phyloP scores from a whole-genome alignment of 2,888 invertebrate genomes.

The Ecdyonurus torrentis region DNA sequence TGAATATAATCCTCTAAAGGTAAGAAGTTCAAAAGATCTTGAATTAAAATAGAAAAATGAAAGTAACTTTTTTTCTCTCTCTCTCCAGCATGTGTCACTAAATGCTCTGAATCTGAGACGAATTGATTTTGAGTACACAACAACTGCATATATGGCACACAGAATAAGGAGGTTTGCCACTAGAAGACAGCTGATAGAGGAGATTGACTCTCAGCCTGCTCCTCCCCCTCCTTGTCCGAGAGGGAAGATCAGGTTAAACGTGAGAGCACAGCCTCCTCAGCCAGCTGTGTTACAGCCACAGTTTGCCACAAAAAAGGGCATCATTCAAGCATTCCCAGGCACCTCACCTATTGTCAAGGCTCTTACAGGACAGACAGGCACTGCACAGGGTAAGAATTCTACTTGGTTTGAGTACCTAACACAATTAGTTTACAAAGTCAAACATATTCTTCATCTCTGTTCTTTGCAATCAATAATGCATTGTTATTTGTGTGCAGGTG shows the following conservation, averaged over 20 bases:
- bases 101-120: constrained; percentile 44
- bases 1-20: constrained; percentile 58
- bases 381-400: background rate
- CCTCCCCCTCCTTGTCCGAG: constrained; percentile 45
- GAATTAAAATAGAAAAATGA: background rate
- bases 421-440: background rate
- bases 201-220: constrained; percentile 41
- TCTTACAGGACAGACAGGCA: constrained; percentile 12
- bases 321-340: constrained; percentile 15
- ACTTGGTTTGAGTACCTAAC: too few species aligned
- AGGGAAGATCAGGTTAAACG: constrained; percentile 44
- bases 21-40: constrained; percentile 22
- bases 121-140: constrained; percentile 44
- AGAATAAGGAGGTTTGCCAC: constrained; percentile 59
- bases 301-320: background rate
- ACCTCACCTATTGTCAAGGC: constrained; percentile 27
- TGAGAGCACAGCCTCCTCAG: constrained; percentile 22
- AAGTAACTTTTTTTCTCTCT: constrained; percentile 11
- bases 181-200: constrained; percentile 49
- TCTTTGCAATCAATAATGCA: background rate
- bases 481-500: constrained; percentile 9
- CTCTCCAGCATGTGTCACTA: constrained; percentile 46
- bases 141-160: constrained; percentile 72
- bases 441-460: background rate
- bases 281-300: constrained; percentile 11